Base-by-base conservation (phyloP, 2,113 vertebrate genomes). In the Mirounga angustirostris region DNA sequence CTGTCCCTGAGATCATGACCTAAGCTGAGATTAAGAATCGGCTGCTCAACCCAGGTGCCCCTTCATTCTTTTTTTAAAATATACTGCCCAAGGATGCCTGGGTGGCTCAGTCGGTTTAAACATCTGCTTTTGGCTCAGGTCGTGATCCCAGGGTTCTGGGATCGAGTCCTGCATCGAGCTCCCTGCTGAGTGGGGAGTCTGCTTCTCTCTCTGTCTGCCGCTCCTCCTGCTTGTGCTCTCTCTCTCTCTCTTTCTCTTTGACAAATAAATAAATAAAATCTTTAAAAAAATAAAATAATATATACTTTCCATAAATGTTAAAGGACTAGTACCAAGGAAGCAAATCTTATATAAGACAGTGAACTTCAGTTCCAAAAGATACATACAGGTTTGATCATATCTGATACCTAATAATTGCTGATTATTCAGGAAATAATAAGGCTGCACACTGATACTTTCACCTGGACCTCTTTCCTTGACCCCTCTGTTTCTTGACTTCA, bases 291-390 rank as follows among this genome's bases (percentile, higher is more conserved):
- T 14, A 30, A 65, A 4, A 63, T 46, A 43, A 59, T 3, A 33
- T 14, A 43, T 65, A 43, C 28, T 74, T 81, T 78, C 65, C 33
- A 50, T 87, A 92, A 89, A 40, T 46, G 24, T 91, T 79, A 33
- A 92, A 81, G 28, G 10, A 88, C 90, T 40, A 92, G 5, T 67
- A 61, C 61, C 95, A 43, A 89, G 40, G 61, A 97, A 96, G 73
- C 28, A 89, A 89, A 89, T 54, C 8, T 87, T 73, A 24, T 33
- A 2, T 69, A 74, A 97, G 91, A 81, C 6, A 33, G 8, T 89
- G 52, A 94, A 40, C 50, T 83, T 93, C n/a, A 81, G 2, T 83
- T 80, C 36, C 7, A 65, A 94, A 79, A 74, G 36, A 54, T 79
- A 91, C 85, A 88, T 54, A 24, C 13, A 97, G 28, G 22, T 58